phyloP scores from a whole-genome alignment of 2,888 invertebrate species.

The Acronicta alni region DNA sequence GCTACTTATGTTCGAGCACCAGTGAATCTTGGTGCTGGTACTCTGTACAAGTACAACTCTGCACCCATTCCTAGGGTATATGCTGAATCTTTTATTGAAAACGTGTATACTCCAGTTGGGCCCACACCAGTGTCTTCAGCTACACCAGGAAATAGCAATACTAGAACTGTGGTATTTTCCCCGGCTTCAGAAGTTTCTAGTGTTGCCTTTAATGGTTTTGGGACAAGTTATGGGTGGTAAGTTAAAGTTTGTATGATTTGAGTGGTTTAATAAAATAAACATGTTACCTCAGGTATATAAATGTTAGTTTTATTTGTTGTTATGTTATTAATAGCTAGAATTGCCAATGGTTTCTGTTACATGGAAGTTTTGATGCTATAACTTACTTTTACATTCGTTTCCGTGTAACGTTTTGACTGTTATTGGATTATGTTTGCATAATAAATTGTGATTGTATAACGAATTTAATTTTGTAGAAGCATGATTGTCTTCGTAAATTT shows the following conservation, averaged over 20 bases:
- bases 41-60: conserved; percentile 28
- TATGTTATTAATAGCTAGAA: conserved; percentile 1
- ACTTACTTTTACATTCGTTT: conserved; percentile 22
- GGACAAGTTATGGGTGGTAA: conserved; percentile 69
- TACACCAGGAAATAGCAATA: conserved; percentile 23
- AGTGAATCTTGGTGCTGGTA: conserved; percentile 1
- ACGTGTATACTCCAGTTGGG: conserved; percentile 7
- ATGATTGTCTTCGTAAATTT: background rate
- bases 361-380: conserved; percentile 9
- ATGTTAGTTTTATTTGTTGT: conserved; percentile 22
- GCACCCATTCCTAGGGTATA: conserved; percentile 22
- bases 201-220: conserved; percentile 89
- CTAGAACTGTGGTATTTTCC: conserved; percentile 46
- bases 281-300: conserved; percentile 30
- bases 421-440: background rate
- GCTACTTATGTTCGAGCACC: conserved; percentile 11
- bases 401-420: conserved; percentile 7
- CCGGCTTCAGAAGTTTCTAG: conserved; percentile 81
- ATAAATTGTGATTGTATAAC: background rate
- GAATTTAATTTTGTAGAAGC: background rate
- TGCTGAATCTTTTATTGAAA: conserved; percentile 10
- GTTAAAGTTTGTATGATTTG: conserved; percentile 9
- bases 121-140: background rate
- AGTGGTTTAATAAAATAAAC: conserved; percentile 29
- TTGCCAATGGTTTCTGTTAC: conserved; percentile 15